Evolutionary conservation across 1,140 invertebrate species (phyloP).

Genomic region (Drosophila sproati): DNA sequence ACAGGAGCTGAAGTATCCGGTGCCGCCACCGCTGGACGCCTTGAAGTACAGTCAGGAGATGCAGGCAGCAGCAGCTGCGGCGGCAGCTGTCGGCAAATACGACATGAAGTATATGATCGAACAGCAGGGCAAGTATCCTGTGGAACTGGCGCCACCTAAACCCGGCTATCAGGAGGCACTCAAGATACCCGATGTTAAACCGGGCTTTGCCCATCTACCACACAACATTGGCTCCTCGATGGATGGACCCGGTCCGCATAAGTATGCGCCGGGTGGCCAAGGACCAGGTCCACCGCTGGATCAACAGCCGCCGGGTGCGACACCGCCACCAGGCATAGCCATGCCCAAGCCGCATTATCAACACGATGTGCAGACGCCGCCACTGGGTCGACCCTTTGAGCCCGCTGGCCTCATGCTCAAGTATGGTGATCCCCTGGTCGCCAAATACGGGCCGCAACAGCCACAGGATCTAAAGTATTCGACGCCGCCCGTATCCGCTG

Average conservation of each 20-base stretch:
- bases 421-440: constrained; percentile 77
- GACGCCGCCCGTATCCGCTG: constrained; percentile 66
- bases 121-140: constrained; percentile 74
- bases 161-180: constrained; percentile 69
- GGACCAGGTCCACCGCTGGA: constrained; percentile 42
- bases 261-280: constrained; percentile 57
- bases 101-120: constrained; percentile 84
- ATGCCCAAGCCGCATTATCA: constrained; percentile 84
- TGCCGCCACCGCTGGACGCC: constrained; percentile 70
- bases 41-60: constrained; percentile 83
- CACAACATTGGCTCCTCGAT: constrained; percentile 52
- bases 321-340: constrained; percentile 73
- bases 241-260: constrained; percentile 55
- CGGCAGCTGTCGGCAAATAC: constrained; percentile 73
- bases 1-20: constrained; percentile 80
- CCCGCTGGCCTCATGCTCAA: constrained; percentile 80
- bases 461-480: constrained; percentile 84
- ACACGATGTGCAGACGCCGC: constrained; percentile 78
- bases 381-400: constrained; percentile 77
- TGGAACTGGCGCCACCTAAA: constrained; percentile 62
- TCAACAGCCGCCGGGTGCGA: constrained; percentile 68
- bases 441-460: constrained; percentile 71
- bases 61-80: constrained; percentile 67
- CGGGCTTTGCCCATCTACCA: constrained; percentile 66
- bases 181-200: constrained; percentile 79